Base-by-base conservation (phyloP, 1,140 invertebrate genomes). In the Parapsyche elsis region DNA sequence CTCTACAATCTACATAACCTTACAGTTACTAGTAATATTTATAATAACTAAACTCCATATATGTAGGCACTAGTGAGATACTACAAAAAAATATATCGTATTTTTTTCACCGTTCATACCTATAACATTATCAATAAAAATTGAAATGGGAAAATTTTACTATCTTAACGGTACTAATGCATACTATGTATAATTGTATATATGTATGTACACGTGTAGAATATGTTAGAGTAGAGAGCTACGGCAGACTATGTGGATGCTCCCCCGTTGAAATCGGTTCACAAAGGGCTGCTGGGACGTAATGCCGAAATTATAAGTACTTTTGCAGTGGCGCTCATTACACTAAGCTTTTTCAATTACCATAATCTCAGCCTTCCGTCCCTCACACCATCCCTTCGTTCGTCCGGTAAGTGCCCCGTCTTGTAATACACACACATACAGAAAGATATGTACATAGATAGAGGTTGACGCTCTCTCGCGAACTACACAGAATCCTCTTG, bases 341-440 rank as follows among this genome's bases (percentile, higher is more conserved):
- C 77, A 79, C 74, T 83, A 83, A 83, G 82, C 82, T 81, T 83
- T 83, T 83, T 80, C 80, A 81, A 83, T 83, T 83, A 83, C 82
- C 82, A 83, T 83, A 83, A 83, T 83, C 78, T 70, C 74, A 19
- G 71, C 38, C 71, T 0, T 73, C 46, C 67, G 38, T 45, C 61
- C 19, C 24, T 67, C 61, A 67, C 7, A 38, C 30, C 30, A 38
- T 57, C 61, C 61, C 24, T 67, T 16, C 7, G 61, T 67, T 12
- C 2, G 49, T 53, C 12, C 16, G 49, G 49, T 53, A 53, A 53
- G 49, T 53, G 49, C 49, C 49, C 16, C 49, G 49, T 53, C 49
- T 53, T 53, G 49, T 53, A n/a, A n/a, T n/a, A n/a, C n/a, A n/a
- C n/a, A n/a, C n/a, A n/a, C n/a, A n/a, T n/a, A n/a, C n/a, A n/a